phyloP scores from a whole-genome alignment of 2,888 invertebrate genomes.

The Plebejus anna region DNA sequence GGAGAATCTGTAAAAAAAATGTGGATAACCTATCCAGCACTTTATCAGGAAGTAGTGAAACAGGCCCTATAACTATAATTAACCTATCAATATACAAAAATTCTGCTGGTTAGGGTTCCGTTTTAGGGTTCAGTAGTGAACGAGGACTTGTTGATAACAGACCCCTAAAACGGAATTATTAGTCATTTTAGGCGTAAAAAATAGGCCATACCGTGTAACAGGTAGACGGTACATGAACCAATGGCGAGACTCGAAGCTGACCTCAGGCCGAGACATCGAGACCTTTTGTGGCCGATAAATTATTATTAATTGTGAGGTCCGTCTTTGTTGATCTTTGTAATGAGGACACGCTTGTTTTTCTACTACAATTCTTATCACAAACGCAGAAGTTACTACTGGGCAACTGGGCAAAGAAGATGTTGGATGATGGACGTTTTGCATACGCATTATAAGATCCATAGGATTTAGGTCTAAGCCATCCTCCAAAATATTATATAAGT shows the following conservation, averaged over 20 bases:
- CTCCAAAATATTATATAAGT: background rate
- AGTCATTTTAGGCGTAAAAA: slow-evolving; percentile 28
- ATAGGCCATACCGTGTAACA: slow-evolving; percentile 41
- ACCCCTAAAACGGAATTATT: background rate
- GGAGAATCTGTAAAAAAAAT: no score
- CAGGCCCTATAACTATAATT: no score
- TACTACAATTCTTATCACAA: background rate
- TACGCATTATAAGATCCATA: background rate
- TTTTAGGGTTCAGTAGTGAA: no score
- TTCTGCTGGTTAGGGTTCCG: no score
- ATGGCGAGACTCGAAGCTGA: slow-evolving; percentile 50
- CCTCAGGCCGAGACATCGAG: slow-evolving; percentile 41
- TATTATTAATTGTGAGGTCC: slow-evolving; percentile 41
- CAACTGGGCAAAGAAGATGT: no score
- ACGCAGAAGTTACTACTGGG: background rate
- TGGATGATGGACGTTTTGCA: background rate
- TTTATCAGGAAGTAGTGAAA: no score
- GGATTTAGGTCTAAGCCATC: background rate
- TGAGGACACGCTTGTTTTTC: slow-evolving; percentile 24
- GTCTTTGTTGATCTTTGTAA: slow-evolving; percentile 27
- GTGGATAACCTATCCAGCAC: no score
- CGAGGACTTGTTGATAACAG: no score
- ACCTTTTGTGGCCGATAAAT: slow-evolving; percentile 40
- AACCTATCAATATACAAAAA: no score
- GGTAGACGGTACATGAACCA: slow-evolving; percentile 54